These are phyloP conservation scores for Drosophila albomicans DNA, from an alignment of 1,140 invertebrate genomes.

Conservation along the genomic window DNA sequence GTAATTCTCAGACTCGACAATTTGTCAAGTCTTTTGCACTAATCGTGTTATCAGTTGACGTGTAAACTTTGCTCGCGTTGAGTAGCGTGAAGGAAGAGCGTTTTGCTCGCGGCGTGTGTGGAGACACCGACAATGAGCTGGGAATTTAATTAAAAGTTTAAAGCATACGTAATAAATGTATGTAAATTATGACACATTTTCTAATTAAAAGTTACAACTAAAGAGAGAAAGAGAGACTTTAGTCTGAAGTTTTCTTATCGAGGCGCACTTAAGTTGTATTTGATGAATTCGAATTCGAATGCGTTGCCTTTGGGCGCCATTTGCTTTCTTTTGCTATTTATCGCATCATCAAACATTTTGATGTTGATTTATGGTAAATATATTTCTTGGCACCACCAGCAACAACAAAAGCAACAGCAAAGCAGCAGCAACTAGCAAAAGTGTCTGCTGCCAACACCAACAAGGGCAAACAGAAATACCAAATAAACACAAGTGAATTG, in stretches of 20 bases:
- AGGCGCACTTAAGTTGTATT: slow-evolving; percentile 17
- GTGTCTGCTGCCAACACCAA: slow-evolving; percentile 56
- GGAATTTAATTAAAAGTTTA: slow-evolving; percentile 81
- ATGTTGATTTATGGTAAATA: slow-evolving; percentile 82
- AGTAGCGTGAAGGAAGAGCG: not conserved
- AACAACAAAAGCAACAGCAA: slow-evolving; percentile 34
- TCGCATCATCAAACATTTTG: slow-evolving; percentile 83
- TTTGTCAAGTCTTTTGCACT: not conserved
- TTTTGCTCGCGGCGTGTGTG: slow-evolving; percentile 16
- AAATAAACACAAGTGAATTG: slow-evolving; percentile 69
- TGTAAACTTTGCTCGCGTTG: slow-evolving; percentile 25
- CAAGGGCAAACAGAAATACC: slow-evolving; percentile 69
- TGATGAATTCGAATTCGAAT: slow-evolving; percentile 40
- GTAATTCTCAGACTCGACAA: not conserved
- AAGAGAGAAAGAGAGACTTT: not conserved
- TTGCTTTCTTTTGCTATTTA: slow-evolving; percentile 72
- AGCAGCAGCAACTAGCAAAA: slow-evolving; percentile 33
- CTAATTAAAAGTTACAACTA: slow-evolving; percentile 58
- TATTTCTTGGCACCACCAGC: slow-evolving; percentile 67
- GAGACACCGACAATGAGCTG: slow-evolving; percentile 9
- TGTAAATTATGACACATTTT: slow-evolving; percentile 67
- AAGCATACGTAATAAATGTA: slow-evolving; percentile 67
- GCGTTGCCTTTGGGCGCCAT: slow-evolving; percentile 29
- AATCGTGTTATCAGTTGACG: slow-evolving; percentile 29
- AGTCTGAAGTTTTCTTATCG: not conserved